Base-by-base conservation (phyloP, 2,113 vertebrate genomes). In the Turnix velox region DNA sequence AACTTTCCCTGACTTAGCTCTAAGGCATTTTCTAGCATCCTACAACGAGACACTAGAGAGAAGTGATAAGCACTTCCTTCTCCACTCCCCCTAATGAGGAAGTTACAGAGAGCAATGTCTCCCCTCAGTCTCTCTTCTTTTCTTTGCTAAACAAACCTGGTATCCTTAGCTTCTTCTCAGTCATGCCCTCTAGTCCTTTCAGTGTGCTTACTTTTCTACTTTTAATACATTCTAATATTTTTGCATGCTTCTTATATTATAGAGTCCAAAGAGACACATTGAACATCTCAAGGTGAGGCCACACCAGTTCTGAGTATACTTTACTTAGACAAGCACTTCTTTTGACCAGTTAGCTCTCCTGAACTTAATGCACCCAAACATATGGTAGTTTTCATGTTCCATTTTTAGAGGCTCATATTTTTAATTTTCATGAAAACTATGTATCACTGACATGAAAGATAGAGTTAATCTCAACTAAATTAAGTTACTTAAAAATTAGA, bases 41-140 rank as follows among this genome's bases (percentile, higher is more conserved):
- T 55, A 25, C 42, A 37, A 35, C 12, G 6, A 33, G n/a, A 61
- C 12, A 46, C 7, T 16, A 59, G 40, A 55, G 8, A 48, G 7
- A 30, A 12, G 35, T 54, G 4, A 37, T 25, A 22, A 58, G 14
- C 16, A 61, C 14, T 35, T 87, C 19, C 24, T 4, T 30, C 31
- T 80, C 11, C 2, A 1, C 6, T 30, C 6, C 7, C 4, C 6
- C 5, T 61, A 3, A 8, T 19, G 13, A 35, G 0, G 1, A 77
- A 59, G 35, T 6, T 46, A 25, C 35, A 63, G 65, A 49, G 4
- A n/a, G 18, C 24, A 52, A 33, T 14, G 3, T 68, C 40, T 51
- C 33, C 12, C 2, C 3, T 48, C 37, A 62, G 31, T 24, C 8
- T 57, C 8, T 57, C 35, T 17, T 49, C 15, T 52, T 20, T 48